Base-by-base conservation (phyloP, 2,888 invertebrate genomes). In the Erynnis tages region DNA sequence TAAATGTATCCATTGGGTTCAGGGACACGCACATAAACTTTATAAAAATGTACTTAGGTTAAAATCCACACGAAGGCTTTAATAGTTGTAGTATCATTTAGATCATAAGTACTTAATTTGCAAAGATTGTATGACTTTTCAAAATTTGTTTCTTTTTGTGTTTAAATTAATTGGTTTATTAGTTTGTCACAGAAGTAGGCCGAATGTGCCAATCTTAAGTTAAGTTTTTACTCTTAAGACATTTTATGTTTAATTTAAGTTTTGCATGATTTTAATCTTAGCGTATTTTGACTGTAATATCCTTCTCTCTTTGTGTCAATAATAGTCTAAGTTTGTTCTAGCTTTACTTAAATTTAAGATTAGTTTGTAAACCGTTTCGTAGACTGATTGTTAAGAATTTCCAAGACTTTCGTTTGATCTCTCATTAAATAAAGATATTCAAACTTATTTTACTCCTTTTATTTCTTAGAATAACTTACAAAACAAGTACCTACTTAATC, bases 361-460 rank as follows among this genome's bases (percentile, higher is more conserved):
- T 58, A 63, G 59, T 43, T 32, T 38, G 11, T 56, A 60, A 56
- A 60, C 57, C 59, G 63, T 58, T 61, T 63, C 67, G 67, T 81
- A 81, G 81, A 84, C 82, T 87, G 82, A 82, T 65, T 61, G 57
- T 76, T 84, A 86, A 82, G 82, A 69, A 80, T 63, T 77, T 71
- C 14, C 73, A 86, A 82, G 87, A 89, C 89, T 89, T 89, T 89
- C 88, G 71, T 81, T 86, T 88, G 89, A 89, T 89, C 89, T 89
- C 88, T 73, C 75, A 78, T 76, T 82, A 75, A 82, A 80, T 84
- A 77, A 84, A 80, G 65, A 67, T 69, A 71, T 62, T 50, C 58
- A 60, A 66, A 64, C 63, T 63, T 62, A 53, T 60, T 57, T 52
- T 57, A 27, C 19, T 27, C 25, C 19, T 58, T 60, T 58, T 6